Base-by-base conservation (phyloP, 2,113 vertebrate genomes). In the Labeo catla region DNA sequence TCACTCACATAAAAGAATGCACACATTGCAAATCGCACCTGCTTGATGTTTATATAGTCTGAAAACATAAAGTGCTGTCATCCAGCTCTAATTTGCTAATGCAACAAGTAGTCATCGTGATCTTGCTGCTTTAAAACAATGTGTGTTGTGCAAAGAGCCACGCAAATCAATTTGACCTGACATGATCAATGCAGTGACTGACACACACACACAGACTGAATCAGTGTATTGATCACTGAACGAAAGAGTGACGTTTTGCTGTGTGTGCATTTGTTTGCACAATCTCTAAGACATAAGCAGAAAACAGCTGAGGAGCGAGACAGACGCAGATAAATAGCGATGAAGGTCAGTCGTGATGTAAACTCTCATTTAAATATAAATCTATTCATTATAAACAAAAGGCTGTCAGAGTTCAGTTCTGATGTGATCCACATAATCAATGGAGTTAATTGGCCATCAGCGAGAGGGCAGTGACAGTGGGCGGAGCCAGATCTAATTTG, bases 161-260 rank as follows among this genome's bases (percentile, higher is more conserved):
- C 2, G 9, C 15, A 36, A 70, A 70, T 43, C 8, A 16, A 43
- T 39, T 9, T 39, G 7, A 70, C 3, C 36, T 66, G 65, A 36
- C 65, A 16, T 54, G 50, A 54, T 77, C 50, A 78, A 57, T 78
- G 1, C 19, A 21, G 57, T 59, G 57, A 21, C 54, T 16, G 54
- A 57, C 54, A 21, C 16, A 61, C 8, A 61, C 57, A n/a, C 19
- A 61, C 19, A 59, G 7, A 68, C 21, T 19, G 16, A 52, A 12
- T 52, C 19, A 70, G 28, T 39, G 45, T 50, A 82, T 68, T 45
- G 83, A 84, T 78, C 76, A n/a, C 28, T 57, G 76, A 78, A 36
- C 54, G 28, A 19, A 52, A 19, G 47, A 52, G 8, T 39, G 50
- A 57, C 50, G 19, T 11, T 78, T 54, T 39, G 16, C 76, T 21